Evolutionary conservation across 1,140 invertebrate genomes (phyloP), one percentile per base, ranked within the genome.

Genomic region (Drosophila carrolli): DNA sequence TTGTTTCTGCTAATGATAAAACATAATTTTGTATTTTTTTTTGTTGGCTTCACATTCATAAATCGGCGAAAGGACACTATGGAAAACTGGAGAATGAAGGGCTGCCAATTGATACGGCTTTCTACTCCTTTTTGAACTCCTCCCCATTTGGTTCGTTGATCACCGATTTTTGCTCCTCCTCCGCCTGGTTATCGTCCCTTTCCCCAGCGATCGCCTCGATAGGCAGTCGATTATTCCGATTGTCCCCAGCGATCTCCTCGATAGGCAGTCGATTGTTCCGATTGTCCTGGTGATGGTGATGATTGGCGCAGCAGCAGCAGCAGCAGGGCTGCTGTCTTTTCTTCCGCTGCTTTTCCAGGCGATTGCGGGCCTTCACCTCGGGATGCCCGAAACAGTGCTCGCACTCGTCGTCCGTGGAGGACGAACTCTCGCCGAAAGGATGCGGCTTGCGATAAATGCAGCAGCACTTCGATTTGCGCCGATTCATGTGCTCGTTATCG

Each of bases 381-480:
- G 96, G 96, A 92, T 97, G 96, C 0, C 97, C 97, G 90, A 95
- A 95, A 92, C 97, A 97, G 85, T 97, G 95, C 81, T 97, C 96
- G 92, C 96, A 97, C 91, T 98, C 97, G 19, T 96, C 96, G 60
- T 95, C 95, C 48, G 95, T 94, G 29, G 96, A 95, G 0, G 96
- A 96, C 74, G 96, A 97, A 55, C 96, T 97, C 92, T 97, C 97
- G 53, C 94, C 96, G 93, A 97, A 97, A 53, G 93, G 93, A 78
- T 93, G 94, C 38, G 96, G 96, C 92, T 97, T 98, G 79, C 96
- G 95, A 91, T 97, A 98, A 89, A 97, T 97, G 92, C 97, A 98
- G 91, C 97, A 98, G 93, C 97, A 98, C 95, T 98, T 98, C 55
- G 97, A 98, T 93, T 98, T 98, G 92, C 97, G 98, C 91, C 96